Evolutionary conservation across 2,888 invertebrate species (phyloP).

Genomic region (Drosophila aldrichi): DNA sequence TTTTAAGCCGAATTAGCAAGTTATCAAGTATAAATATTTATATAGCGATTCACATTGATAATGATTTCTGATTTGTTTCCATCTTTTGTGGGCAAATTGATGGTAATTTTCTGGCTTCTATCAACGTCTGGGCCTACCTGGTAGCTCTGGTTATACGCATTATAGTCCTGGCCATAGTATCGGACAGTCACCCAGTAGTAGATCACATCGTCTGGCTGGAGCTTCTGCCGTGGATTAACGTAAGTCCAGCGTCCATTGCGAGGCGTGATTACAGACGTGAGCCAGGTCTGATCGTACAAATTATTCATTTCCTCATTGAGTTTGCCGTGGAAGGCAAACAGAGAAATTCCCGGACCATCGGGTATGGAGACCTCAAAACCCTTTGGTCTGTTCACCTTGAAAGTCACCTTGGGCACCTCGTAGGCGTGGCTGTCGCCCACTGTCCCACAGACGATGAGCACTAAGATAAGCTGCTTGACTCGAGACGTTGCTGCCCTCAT

Average conservation of each 20-base stretch:
- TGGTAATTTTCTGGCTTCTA: conserved; percentile 5
- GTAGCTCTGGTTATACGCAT: conserved; percentile 86
- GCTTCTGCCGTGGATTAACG: conserved; percentile 86
- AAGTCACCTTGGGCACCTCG: conserved; percentile 84
- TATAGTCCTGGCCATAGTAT: conserved; percentile 89
- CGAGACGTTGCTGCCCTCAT: conserved; percentile 33
- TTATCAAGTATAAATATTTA: conserved; percentile 52
- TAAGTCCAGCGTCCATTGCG: conserved; percentile 89
- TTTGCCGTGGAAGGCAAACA: conserved; percentile 88
- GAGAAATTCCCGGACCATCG: conserved; percentile 87
- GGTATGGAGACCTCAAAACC: conserved; percentile 86
- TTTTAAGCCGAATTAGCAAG: background rate
- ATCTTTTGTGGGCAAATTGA: conserved; percentile 30
- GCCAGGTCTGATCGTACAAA: conserved; percentile 88
- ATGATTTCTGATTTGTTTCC: conserved; percentile 37
- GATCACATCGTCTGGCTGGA: conserved; percentile 88
- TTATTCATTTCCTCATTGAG: conserved; percentile 89
- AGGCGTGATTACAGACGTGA: conserved; percentile 87
- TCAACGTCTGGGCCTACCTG: conserved; percentile 29
- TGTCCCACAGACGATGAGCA: conserved; percentile 26
- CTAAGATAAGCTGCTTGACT: conserved; percentile 24
- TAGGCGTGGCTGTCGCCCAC: conserved; percentile 63
- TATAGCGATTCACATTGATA: conserved; percentile 55
- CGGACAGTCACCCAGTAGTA: conserved; percentile 91
- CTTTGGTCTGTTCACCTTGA: conserved; percentile 85